phyloP scores from a whole-genome alignment of 1,140 invertebrate species.

The Bactericera cockerelli region DNA sequence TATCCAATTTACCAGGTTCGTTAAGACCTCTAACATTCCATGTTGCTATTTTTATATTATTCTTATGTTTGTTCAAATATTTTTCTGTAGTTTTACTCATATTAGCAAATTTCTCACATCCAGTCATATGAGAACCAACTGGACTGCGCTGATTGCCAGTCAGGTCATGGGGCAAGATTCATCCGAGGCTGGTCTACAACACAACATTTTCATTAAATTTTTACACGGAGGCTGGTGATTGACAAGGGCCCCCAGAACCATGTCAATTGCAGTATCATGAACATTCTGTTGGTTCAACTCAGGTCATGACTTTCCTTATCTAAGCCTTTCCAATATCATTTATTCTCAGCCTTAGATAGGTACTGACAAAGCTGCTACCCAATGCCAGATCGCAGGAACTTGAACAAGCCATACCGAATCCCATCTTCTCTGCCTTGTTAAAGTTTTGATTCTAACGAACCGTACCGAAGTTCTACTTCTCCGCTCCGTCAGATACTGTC shows the following conservation, averaged over 20 bases:
- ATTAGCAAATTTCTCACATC: background rate
- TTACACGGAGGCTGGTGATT: background rate
- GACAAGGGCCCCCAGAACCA: no score
- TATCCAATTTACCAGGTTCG: background rate
- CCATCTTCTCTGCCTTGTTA: background rate
- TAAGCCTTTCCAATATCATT: background rate
- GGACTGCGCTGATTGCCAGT: background rate
- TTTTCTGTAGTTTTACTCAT: background rate
- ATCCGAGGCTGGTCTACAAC: background rate
- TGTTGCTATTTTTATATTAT: background rate
- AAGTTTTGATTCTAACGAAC: background rate
- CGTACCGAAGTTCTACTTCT: background rate
- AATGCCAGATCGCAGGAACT: background rate
- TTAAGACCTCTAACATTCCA: background rate
- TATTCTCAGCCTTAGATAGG: background rate
- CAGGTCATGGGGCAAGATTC: background rate
- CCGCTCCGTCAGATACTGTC: constrained; percentile 7
- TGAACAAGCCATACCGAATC: background rate
- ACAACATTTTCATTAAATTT: background rate
- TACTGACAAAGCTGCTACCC: background rate
- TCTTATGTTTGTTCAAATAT: background rate
- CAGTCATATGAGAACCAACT: constrained; percentile 5
- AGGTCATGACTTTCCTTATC: background rate
- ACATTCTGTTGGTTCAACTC: background rate
- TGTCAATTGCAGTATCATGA: background rate